Evolutionary conservation across 2,113 vertebrate species (phyloP), one percentile per base, ranked within the genome.

Genomic region (Trinectes maculatus): DNA sequence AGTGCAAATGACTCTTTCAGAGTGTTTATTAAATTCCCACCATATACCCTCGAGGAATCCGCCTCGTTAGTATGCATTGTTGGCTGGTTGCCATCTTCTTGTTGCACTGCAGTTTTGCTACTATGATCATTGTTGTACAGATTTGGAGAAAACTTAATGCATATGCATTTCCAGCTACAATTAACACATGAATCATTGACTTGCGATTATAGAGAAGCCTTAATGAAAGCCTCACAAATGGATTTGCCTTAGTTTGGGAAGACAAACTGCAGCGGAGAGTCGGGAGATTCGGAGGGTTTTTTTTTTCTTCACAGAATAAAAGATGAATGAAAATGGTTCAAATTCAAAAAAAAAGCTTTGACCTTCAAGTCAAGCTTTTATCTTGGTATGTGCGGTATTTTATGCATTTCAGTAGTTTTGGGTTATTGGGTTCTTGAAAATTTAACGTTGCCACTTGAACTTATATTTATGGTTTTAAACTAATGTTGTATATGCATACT

Each of bases 61-160:
- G 63, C 28, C 80, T 87, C 39, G 25, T 88, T 86, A 82, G 84
- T 18, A 47, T 47, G 67, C 63, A 72, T 84, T 85, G 77, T 82
- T 83, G 84, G 73, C 79, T 73, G 15, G 0, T 4, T 28, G 78
- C 74, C 71, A 73, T 29, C 15, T 66, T 67, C 65, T 46, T 71
- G 63, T 78, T 57, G 51, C 54, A 15, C 51, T 4, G 60, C 54
- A 55, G 58, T 31, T 34, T 72, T 70, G 36, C 54, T 10, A 12
- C 71, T 66, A 22, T 40, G 62, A 77, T 77, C 64, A 46, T 66
- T 81, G 63, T 68, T 80, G n/a, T 6, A 28, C 16, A 6, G 21
- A 8, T 52, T 66, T 34, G 16, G 42, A 29, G 37, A 11, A 40
- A 65, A 70, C 9, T 3, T 53, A 28, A 16, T 49, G 11, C 33